phyloP scores from a whole-genome alignment of 2,888 invertebrate species.

The Apotomis turbidana region DNA sequence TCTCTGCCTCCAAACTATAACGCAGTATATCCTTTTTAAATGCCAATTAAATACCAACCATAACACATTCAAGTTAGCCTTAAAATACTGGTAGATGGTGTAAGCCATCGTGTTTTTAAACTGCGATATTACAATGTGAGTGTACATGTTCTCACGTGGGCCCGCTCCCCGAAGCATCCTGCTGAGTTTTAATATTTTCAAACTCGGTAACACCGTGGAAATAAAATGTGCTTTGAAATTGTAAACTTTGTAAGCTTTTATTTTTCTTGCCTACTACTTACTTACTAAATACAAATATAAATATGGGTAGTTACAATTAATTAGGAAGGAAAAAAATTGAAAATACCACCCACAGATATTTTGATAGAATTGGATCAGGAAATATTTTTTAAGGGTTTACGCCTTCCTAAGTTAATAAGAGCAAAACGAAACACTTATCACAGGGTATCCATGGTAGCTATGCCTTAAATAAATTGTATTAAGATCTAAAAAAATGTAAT shows the following conservation, averaged over 20 bases:
- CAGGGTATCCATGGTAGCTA: too few species aligned
- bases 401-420: too few species aligned
- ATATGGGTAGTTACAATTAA: too few species aligned
- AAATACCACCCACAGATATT: too few species aligned
- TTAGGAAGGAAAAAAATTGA: too few species aligned
- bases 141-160: slow-evolving; percentile 71
- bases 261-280: neutral
- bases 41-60: neutral
- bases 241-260: slow-evolving; percentile 16
- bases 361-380: too few species aligned
- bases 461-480: too few species aligned
- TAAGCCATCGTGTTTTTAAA: slow-evolving; percentile 48
- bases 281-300: too few species aligned
- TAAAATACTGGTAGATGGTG: neutral
- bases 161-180: slow-evolving; percentile 52
- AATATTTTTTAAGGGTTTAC: too few species aligned
- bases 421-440: too few species aligned
- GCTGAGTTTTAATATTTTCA: slow-evolving; percentile 45
- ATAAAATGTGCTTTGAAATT: slow-evolving; percentile 29
- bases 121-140: slow-evolving; percentile 75
- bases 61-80: neutral
- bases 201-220: slow-evolving; percentile 27
- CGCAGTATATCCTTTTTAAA: neutral
- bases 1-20: neutral
- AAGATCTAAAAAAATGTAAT: too few species aligned